Conservation (phyloP, 1,140 invertebrate species). For the Drosophila subpulchrella region DNA sequence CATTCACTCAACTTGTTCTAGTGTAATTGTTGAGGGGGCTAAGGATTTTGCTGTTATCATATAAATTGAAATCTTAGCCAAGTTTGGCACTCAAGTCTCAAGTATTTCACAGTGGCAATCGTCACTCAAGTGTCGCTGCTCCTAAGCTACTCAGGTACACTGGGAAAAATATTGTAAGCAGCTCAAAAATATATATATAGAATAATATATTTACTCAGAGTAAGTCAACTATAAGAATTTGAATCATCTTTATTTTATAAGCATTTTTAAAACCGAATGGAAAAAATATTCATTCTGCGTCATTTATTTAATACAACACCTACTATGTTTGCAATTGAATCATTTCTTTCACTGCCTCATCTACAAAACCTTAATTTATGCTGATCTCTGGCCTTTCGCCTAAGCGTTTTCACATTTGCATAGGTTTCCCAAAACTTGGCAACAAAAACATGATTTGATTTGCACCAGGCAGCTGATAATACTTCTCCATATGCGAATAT, state of each 20-base stretch:
- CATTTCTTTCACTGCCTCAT: conserved; percentile 18
- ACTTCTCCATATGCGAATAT: conserved; percentile 12
- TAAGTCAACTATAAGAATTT: too few relatives aligned
- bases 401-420: conserved; percentile 32
- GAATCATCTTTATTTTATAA: too few relatives aligned
- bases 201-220: too few relatives aligned
- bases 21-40: conserved; percentile 24
- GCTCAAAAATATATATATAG: too few relatives aligned
- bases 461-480: conserved; percentile 44
- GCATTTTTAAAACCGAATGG: too few relatives aligned
- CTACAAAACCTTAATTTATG: conserved; percentile 32
- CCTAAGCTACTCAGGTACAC: conserved; percentile 38
- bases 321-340: not conserved
- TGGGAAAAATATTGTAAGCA: not conserved
- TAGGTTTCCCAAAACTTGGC: conserved; percentile 47
- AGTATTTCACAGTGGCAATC: conserved; percentile 44
- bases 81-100: conserved; percentile 63
- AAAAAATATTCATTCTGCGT: too few relatives aligned
- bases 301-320: too few relatives aligned
- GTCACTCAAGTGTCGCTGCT: conserved; percentile 46
- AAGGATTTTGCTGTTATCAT: conserved; percentile 57
- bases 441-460: conserved; percentile 55
- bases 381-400: conserved; percentile 35
- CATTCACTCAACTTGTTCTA: conserved; percentile 3
- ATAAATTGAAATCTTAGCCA: conserved; percentile 78